Conservation (phyloP, 1,140 invertebrate genomes). For the Pantala flavescens region DNA sequence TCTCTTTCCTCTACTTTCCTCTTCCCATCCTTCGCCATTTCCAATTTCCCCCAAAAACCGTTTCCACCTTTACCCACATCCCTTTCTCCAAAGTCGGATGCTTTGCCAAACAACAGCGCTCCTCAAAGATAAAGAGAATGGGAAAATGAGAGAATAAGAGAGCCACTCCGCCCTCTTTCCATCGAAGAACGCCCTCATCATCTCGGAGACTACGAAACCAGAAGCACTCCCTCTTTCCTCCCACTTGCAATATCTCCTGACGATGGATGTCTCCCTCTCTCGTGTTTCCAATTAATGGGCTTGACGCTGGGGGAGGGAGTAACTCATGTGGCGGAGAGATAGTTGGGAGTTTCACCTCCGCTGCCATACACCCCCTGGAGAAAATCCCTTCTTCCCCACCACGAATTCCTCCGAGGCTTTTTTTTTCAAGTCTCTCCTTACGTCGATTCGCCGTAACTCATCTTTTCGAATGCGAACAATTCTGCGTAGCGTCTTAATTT, state of each 20-base stretch:
- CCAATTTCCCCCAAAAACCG: slow-evolving; percentile 8
- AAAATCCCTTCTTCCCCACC: neutral
- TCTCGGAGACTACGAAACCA: neutral
- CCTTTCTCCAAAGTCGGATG: neutral
- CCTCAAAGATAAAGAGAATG: neutral
- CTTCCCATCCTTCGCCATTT: neutral
- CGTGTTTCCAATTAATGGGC: slow-evolving; percentile 1
- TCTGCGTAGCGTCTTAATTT: too few relatives aligned
- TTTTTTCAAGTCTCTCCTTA: too few relatives aligned
- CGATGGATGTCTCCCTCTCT: slow-evolving; percentile 2
- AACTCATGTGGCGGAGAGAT: neutral
- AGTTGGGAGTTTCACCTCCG: neutral
- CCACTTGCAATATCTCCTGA: slow-evolving; percentile 5
- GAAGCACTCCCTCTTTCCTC: neutral
- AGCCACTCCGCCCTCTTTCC: neutral
- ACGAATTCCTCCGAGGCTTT: neutral
- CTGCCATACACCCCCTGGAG: neutral
- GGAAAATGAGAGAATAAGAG: neutral
- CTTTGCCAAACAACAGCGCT: slow-evolving; percentile 3
- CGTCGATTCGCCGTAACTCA: too few relatives aligned
- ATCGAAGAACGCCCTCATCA: neutral
- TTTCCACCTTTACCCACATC: slow-evolving; percentile 8
- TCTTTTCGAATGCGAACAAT: neutral
- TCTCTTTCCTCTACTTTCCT: neutral
- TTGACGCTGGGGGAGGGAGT: neutral